A percentile compares a stretch with the other conserved stretches of the same genome.
These are phyloP conservation scores for Crotalus tigris DNA, from an alignment of 2,113 vertebrate genomes.

Conservation along the genomic window DNA sequence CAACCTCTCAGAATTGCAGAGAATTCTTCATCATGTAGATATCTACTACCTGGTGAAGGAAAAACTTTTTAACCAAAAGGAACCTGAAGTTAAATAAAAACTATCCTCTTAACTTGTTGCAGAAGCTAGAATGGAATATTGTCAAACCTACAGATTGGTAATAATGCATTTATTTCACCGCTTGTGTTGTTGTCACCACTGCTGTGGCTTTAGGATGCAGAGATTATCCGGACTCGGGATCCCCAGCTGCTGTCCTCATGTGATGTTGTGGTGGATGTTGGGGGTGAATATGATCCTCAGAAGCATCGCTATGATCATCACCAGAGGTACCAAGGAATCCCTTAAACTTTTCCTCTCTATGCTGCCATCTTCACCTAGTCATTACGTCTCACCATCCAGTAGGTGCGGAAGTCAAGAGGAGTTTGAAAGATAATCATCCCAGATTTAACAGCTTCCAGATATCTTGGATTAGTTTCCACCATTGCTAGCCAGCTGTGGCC, in stretches of 20 bases:
- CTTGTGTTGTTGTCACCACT: neutral
- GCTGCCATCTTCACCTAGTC: neutral
- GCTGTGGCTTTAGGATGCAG: conserved; percentile 73
- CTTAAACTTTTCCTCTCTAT: neutral
- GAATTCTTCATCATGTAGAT: neutral
- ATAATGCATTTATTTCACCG: neutral
- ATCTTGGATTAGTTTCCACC: neutral
- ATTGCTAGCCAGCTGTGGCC: neutral
- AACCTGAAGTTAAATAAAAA: neutral
- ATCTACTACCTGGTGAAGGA: neutral
- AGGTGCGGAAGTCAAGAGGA: neutral
- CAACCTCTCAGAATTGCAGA: neutral
- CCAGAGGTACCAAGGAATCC: conserved; percentile 79
- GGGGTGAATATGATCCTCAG: conserved; percentile 85
- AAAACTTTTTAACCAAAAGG: neutral
- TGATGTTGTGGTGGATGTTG: conserved; percentile 91
- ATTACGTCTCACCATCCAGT: neutral
- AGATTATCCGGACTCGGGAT: conserved; percentile 86
- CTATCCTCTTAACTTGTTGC: too few relatives aligned
- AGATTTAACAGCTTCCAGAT: neutral
- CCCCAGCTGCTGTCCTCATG: conserved; percentile 75
- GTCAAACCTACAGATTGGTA: neutral
- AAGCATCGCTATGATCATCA: conserved; percentile 92
- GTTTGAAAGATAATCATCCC: neutral
- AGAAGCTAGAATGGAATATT: neutral